A percentile compares a stretch with the other conserved stretches of the same genome.
Evolutionary conservation across 2,113 vertebrate genomes (phyloP).

Genomic region (Mohoua ochrocephala): DNA sequence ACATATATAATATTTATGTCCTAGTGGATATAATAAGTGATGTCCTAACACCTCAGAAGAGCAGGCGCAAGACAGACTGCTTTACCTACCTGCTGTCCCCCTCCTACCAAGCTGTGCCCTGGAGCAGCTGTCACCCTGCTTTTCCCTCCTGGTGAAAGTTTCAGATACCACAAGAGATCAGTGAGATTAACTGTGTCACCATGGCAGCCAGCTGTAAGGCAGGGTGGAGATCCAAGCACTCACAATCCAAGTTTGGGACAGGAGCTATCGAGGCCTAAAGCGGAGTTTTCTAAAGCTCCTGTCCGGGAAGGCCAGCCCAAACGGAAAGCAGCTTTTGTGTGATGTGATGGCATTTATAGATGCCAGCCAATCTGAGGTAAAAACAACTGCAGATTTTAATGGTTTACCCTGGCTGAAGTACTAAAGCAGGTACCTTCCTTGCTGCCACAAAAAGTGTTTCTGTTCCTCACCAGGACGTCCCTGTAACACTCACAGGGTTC

Average conservation of each 20-base stretch:
- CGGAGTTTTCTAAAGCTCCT: neutral
- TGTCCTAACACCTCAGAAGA: neutral
- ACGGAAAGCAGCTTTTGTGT: neutral
- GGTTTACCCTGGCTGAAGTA: neutral
- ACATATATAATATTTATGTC: neutral
- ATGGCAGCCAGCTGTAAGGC: neutral
- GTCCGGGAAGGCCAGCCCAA: neutral
- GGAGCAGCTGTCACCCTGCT: neutral
- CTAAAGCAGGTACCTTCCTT: neutral
- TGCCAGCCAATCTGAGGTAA: neutral
- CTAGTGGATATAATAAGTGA: neutral
- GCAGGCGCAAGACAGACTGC: neutral
- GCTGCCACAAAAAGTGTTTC: neutral
- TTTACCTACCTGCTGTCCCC: neutral
- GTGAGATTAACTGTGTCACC: neutral
- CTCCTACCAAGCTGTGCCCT: neutral
- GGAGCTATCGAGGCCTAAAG: fast-evolving
- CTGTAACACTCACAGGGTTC: neutral
- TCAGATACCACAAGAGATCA: neutral
- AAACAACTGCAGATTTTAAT: neutral
- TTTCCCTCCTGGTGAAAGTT: neutral
- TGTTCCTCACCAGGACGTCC: neutral
- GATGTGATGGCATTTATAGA: neutral
- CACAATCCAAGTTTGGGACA: neutral
- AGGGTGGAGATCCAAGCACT: neutral